Evolutionary conservation across 2,888 invertebrate species (phyloP), one percentile per base, ranked within the genome.

Genomic region (Diadromus collaris): DNA sequence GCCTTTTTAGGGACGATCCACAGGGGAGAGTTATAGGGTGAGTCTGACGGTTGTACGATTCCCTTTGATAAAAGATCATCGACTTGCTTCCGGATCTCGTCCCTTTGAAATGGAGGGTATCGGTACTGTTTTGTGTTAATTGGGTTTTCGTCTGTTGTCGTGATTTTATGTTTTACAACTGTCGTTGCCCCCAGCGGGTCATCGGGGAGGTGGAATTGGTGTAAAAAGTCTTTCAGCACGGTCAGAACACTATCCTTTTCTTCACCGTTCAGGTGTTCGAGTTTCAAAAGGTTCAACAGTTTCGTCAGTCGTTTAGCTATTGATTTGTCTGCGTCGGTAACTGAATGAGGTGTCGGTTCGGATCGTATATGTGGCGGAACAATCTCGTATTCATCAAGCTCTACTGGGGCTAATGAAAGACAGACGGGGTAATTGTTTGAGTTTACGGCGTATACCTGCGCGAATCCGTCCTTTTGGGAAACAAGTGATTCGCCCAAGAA

Each of bases 101-200:
- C n/a, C n/a, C n/a, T n/a, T n/a, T n/a, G n/a, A n/a, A n/a, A n/a
- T n/a, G n/a, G 70, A 46, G 48, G 70, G 16, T 71, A 71, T 2
- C 70, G 70, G 24, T 71, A 71, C 9, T 72, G 54, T 16, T 48
- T 71, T 1, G 72, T 72, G n/a, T 58, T 41, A 6, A 69, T 69
- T 1, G 58, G 69, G 2, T n/a, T 6, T 21, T 58, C 69, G 19
- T 69, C 61, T 9, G 61, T 71, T 1, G 71, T 71, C 1, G 38
- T 48, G 13, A 71, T 71, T 38, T 61, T 71, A 16, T 71, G 71
- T 1, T 9, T 10, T 0, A 34, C 2, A 0, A 24, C 63, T 2
- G 48, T 51, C 10, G 71, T 61, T 2, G 34, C 38, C 13, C 61
- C 61, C 16, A 71, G 24, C 7, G 48, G 34, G n/a, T 71, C 71